Evolutionary conservation across 2,797 vertebrate species (phyloP).

Genomic region (Thamnophis elegans): DNA sequence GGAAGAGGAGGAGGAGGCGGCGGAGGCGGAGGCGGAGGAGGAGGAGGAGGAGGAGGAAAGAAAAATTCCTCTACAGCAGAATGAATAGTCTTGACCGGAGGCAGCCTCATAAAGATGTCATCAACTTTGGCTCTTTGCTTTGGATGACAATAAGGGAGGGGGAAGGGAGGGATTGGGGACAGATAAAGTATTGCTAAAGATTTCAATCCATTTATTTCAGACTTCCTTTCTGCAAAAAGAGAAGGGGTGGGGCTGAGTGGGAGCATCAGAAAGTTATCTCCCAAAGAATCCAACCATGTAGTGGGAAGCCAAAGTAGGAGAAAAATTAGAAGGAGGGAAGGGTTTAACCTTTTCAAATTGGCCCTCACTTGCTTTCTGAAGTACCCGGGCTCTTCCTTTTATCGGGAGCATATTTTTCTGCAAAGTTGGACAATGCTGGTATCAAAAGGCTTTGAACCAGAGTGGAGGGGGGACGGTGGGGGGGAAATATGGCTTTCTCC

Average conservation of each 20-base stretch:
- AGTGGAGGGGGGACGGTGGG: accelerated
- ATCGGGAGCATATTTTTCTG: accelerated
- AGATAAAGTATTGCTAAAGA: slow-evolving; percentile 43
- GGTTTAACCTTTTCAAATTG: background rate
- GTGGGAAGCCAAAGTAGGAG: no score
- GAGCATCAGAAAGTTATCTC: slow-evolving; percentile 59
- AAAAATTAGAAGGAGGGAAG: background rate
- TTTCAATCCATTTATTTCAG: slow-evolving; percentile 70
- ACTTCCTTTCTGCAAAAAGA: slow-evolving; percentile 35
- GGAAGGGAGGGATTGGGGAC: slow-evolving; percentile 18
- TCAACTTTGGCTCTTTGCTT: slow-evolving; percentile 58
- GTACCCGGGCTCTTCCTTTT: background rate
- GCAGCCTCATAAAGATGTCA: slow-evolving; percentile 85
- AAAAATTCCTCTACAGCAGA: slow-evolving; percentile 64
- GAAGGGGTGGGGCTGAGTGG: slow-evolving; percentile 52
- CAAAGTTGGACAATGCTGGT: background rate
- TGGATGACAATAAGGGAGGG: slow-evolving; percentile 56
- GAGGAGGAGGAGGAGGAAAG: slow-evolving; percentile 37
- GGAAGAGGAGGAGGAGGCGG: background rate
- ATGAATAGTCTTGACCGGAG: slow-evolving; percentile 77
- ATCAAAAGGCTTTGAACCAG: background rate
- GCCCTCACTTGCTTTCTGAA: slow-evolving; percentile 1
- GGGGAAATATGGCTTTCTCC: accelerated
- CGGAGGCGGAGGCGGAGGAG: background rate
- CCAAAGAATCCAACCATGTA: background rate